Evolutionary conservation across 2,888 invertebrate species (phyloP), one percentile per base, ranked within the genome.

Genomic region (Agonum fuliginosum): DNA sequence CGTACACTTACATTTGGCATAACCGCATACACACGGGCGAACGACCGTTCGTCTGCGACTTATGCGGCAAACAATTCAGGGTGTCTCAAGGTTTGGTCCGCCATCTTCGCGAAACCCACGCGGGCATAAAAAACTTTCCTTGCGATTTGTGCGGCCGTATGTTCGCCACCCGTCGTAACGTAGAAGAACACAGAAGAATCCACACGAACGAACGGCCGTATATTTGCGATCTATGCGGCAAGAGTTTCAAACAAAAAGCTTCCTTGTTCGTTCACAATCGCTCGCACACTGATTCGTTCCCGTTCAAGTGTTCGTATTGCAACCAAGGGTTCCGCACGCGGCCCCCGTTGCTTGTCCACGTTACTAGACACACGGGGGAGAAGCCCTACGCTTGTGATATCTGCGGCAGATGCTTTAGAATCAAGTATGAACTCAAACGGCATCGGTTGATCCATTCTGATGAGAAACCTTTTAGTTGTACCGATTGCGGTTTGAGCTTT

Each of bases 11-110:
- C 82, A 85, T 89, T 48, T 90, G 89, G 87, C 92, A 92, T 83
- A 87, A 88, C 83, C 87, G 91, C 10, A 92, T 92, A 74, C 92
- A 92, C 83, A 90, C 91, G 4, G 92, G 91, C 1, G 92, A 92
- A 84, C 87, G 91, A 58, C 91, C 92, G 0, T 92, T 90, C 84
- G 90, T 91, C 0, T 92, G 92, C 82, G 91, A 92, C 83, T 83
- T 91, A 17, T 92, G 92, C 83, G 92, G 92, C 1, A 91, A 91
- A 81, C 90, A 90, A 82, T 92, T 92, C 85, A 87, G 92, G 19
- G 89, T 91, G n/a, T 91, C 91, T 12, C 89, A 90, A 84, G 92
- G 91, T 0, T 85, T 92, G 22, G 89, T 89, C 54, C 86, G 92
- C 0, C 92, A 93, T 82, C 81, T 92, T 20, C 87, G 89, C 19